Conservation (phyloP, 1,140 invertebrate species). For the Sminthurinus signatus region DNA sequence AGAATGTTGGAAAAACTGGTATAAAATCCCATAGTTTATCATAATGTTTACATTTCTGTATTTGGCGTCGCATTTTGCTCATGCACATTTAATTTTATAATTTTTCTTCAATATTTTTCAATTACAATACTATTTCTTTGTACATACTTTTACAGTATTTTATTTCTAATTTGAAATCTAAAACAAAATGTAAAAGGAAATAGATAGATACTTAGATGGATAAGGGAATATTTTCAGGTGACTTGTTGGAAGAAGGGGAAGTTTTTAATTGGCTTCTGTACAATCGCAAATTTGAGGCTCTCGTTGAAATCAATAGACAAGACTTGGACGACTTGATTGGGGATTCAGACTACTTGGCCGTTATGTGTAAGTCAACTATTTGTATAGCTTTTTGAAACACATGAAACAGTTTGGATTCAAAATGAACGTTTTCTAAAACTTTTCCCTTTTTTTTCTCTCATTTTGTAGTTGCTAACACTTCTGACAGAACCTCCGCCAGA, state of each 20-base stretch:
- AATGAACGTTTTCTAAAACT: no score
- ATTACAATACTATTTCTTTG: no score
- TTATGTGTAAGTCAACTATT: conserved; percentile 66
- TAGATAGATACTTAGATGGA: no score
- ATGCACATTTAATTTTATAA: no score
- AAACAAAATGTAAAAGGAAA: no score
- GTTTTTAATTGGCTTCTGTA: conserved; percentile 85
- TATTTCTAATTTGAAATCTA: no score
- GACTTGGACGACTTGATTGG: conserved; percentile 78
- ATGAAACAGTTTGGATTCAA: no score
- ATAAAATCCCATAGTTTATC: no score
- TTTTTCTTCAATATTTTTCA: no score
- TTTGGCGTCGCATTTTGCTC: no score
- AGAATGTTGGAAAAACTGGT: conserved; percentile 82
- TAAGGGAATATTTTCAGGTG: conserved; percentile 53
- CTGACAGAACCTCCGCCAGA: conserved; percentile 17
- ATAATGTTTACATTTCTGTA: no score
- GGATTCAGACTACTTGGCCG: conserved; percentile 84
- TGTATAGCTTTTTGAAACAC: conserved; percentile 41
- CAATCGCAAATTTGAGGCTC: conserved; percentile 87
- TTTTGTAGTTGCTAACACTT: conserved; percentile 21
- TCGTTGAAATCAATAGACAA: conserved; percentile 82
- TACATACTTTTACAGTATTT: no score
- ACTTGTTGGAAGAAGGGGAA: conserved; percentile 73
- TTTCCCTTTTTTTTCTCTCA: neutral